These are phyloP conservation scores for Meiosimyza platycephala DNA, from an alignment of 2,888 invertebrate species.

Conservation along the genomic window DNA sequence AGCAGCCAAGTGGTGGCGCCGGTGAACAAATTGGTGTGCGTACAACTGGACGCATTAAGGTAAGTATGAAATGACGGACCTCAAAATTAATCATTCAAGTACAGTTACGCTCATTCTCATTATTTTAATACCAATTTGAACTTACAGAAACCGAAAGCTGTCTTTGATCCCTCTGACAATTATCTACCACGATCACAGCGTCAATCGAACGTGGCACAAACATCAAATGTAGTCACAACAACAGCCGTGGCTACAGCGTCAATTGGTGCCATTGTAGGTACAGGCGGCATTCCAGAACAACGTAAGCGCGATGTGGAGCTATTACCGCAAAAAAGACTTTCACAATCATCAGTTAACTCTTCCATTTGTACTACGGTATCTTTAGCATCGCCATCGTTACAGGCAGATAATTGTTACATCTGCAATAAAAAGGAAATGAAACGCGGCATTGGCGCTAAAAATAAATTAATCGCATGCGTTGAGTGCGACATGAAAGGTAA, in stretches of 20 bases:
- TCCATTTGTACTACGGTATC: conserved; percentile 31
- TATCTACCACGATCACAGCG: conserved; percentile 72
- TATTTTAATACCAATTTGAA: not conserved
- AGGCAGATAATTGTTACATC: conserved; percentile 52
- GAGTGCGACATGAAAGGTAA: conserved; percentile 55
- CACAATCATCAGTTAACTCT: conserved; percentile 25
- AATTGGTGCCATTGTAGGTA: conserved; percentile 14
- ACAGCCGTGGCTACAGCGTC: conserved; percentile 21
- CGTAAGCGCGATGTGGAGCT: conserved; percentile 14
- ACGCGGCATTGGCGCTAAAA: conserved; percentile 57
- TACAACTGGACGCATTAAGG: conserved; percentile 65
- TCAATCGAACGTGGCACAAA: conserved; percentile 38
- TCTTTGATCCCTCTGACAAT: conserved; percentile 87
- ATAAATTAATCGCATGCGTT: conserved; percentile 58
- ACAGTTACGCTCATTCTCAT: no score
- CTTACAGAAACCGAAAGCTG: conserved; percentile 80
- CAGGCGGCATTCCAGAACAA: not conserved
- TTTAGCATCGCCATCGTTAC: conserved; percentile 15
- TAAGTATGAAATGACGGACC: conserved; percentile 36
- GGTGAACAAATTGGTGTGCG: conserved; percentile 52
- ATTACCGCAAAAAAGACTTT: conserved; percentile 15
- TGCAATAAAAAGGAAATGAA: conserved; percentile 56
- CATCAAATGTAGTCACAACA: conserved; percentile 21
- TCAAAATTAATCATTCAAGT: not conserved
- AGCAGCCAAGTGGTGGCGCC: conserved; percentile 25